Base-by-base conservation (phyloP, 1,140 invertebrate species). In the Himalopsyche phryganea region DNA sequence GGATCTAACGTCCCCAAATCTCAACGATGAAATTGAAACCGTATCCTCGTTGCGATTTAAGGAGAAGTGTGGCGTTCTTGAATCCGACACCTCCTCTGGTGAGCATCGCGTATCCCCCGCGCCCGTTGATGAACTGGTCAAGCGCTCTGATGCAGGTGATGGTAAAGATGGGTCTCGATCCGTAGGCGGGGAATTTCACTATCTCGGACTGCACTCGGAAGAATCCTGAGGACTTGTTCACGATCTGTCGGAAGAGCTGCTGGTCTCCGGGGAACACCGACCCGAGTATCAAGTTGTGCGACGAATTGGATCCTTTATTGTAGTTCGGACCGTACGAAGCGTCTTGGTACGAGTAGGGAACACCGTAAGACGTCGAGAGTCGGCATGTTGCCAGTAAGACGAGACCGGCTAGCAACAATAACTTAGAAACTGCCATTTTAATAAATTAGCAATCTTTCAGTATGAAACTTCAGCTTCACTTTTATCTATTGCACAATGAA, bases 111-210 rank as follows among this genome's bases (percentile, higher is more conserved):
- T 4, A 58, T 9, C 61, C 61, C 7, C 77, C 78, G 13, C 72
- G 76, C 3, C 75, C 82, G 11, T 79, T 77, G 3, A 47, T 73
- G 9, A 77, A 73, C 48, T 79, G 77, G 44, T 82, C 81, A 2
- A 79, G 71, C 7, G 77, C 76, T 15, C 77, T 71, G 33, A 81
- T 62, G 41, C 35, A 44, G 0, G 55, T 50, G 9, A 63, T 73
- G 61, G 0, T 77, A 79, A 40, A 50, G 13, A 44, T 14, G 6
- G 18, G 14, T n/a, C 42, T 64, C 5, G 44, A 50, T 20, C 41
- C 70, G 23, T 17, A 62, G 0, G 66, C 53, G 0, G 54, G 47
- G 66, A 73, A 77, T 0, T 48, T 65, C 14, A 66, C 68, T 9
- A 71, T 55, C 0, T 66, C 50, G 0, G 65, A 66, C 0, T 72